Evolutionary conservation across 2,888 invertebrate genomes (phyloP), one percentile per base, ranked within the genome.

Genomic region (Torymus texanus): DNA sequence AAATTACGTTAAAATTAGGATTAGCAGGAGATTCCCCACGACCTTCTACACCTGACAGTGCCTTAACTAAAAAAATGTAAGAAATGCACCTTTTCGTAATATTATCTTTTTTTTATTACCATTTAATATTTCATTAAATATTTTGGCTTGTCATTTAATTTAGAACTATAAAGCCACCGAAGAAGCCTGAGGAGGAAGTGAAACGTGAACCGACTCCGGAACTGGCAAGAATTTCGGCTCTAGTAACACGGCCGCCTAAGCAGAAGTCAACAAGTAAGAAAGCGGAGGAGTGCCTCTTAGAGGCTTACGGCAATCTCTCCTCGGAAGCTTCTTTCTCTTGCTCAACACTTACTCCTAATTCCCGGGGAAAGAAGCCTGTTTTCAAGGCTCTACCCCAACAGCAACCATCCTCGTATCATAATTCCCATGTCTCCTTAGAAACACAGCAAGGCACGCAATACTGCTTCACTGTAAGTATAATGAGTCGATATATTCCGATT

Each of bases 231-330:
- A 96, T 97, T 87, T 95, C 96, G 11, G 95, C 96, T 29, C 90
- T 97, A 79, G 95, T 96, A 56, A 96, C 96, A 4, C 92, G 96
- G 82, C 96, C 96, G 73, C 95, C 95, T 2, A 96, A 96, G 87
- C 93, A 92, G 81, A 95, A 95, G 90, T 92, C 89, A 81, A 85
- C 89, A 87, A 90, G 90, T 90, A 88, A 89, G 88, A 88, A 85
- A 90, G 86, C 85, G 85, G 88, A 88, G 85, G 88, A 88, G 81
- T 87, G 87, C 84, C 84, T 84, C 80, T 84, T 86, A 86, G 88
- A 88, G 81, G 84, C 85, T 80, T 86, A 87, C 83, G 85, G 86
- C 83, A 85, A 86, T 86, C 85, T 86, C 85, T 83, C 88, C 84
- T 85, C 88, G 83, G 88, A 87, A 81, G 86, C 87, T 84, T 84